Conservation (phyloP, 2,888 invertebrate genomes). For the Marasmarcha lunaedactyla region DNA sequence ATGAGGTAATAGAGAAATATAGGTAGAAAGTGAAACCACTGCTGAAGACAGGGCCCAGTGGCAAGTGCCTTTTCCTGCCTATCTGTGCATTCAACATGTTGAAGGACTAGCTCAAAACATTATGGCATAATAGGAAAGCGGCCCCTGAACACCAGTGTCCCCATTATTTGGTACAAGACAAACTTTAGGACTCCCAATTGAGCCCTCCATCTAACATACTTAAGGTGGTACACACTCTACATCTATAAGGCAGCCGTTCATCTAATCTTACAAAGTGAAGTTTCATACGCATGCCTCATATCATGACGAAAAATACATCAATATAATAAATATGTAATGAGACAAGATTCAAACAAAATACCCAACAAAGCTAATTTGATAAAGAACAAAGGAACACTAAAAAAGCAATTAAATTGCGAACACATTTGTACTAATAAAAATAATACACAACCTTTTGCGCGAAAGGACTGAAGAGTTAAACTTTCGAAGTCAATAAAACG, state of each 20-base stretch:
- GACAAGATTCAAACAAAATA: constrained; percentile 58
- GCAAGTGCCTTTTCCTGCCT: constrained; percentile 8
- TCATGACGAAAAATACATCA: constrained; percentile 21
- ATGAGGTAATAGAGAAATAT: constrained; percentile 55
- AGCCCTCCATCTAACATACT: constrained; percentile 16
- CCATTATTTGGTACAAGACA: constrained; percentile 63
- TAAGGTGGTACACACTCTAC: constrained; percentile 33
- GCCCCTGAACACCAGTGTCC: constrained; percentile 21
- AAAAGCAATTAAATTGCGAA: constrained; percentile 70
- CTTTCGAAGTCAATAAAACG: constrained; percentile 52
- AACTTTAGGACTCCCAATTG: constrained; percentile 9
- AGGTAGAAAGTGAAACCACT: constrained; percentile 28
- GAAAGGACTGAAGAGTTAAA: constrained; percentile 67
- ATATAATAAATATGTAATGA: constrained; percentile 29
- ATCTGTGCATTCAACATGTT: not conserved
- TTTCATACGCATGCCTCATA: constrained; percentile 41
- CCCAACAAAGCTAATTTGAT: constrained; percentile 52
- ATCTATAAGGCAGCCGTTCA: constrained; percentile 53
- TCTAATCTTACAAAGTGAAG: constrained; percentile 39
- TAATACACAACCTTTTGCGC: constrained; percentile 71
- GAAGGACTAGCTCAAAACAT: no score
- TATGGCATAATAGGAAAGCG: not conserved
- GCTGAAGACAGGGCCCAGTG: constrained; percentile 19
- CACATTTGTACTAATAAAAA: constrained; percentile 71
- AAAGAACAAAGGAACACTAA: constrained; percentile 66